Base-by-base conservation (phyloP, 1,140 invertebrate species). In the Triops longicaudatus region DNA sequence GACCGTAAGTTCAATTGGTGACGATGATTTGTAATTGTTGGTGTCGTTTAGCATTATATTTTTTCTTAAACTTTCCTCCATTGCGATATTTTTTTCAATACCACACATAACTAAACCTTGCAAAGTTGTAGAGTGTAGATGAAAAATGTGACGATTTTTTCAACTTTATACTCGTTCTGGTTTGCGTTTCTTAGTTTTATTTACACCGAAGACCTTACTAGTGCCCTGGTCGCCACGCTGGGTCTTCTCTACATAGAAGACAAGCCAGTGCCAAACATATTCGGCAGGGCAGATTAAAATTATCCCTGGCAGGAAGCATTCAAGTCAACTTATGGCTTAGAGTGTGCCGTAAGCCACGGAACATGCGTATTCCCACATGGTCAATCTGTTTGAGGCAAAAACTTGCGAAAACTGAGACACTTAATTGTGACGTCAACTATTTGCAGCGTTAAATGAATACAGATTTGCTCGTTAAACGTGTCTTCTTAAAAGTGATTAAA, bases 201-300 rank as follows among this genome's bases (percentile, higher is more conserved):
- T 63, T 63, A 63, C 31, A 37, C 31, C 7, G 2, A 63, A 63
- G 22, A 6, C 14, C 50, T 12, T 63, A 63, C 10, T 7, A 6
- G 17, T 22, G 28, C 71, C 76, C 74, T 75, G 76, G 50, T 72
- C 76, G 76, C 76, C 76, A 77, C 76, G 76, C 76, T 72, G 71
- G 28, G 41, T 72, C 50, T 71, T 72, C 26, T 41, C 26, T 72
- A 11, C 17, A 63, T 50, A 72, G 76, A 73, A 71, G 76, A 73
- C 31, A 27, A 22, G 37, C 22, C 71, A 72, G 76, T 77, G 76
- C 76, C 76, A 75, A 77, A 77, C 37, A 63, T 14, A 27, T 63
- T 63, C 31, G 44, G 42, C 43, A 50, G 76, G 76, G 71, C 22
- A 77, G 27, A 77, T 72, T 31, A 77, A 77, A 72, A 63, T 17